Evolutionary conservation across 2,888 invertebrate genomes (phyloP), one percentile per base, ranked within the genome.

Genomic region (Hyposoter dolosus): DNA sequence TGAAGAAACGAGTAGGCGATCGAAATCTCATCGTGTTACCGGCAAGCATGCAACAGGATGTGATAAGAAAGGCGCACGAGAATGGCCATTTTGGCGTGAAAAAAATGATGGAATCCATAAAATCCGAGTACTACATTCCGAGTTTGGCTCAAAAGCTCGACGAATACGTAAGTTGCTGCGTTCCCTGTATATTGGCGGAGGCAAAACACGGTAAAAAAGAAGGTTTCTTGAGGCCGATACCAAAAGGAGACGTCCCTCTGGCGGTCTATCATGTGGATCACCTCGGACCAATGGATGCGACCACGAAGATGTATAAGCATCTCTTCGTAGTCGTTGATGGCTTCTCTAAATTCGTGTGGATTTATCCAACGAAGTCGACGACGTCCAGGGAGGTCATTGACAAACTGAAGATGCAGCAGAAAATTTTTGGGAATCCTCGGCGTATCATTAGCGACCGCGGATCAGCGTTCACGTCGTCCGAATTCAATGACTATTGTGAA

Each of bases 181-280:
- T 91, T 4, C 35, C 83, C 0, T 91, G 92, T 75, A 90, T 92
- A 32, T 79, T 92, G 56, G 85, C 85, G 0, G 89, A 89, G 23
- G 82, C 77, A 9, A 92, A 92, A 83, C 65, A 60, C 12, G 91
- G 92, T 0, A 92, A 91, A 81, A 82, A 87, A 53, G 91, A 91
- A 87, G 90, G 91, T 43, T 87, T 86, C 15, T 71, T 92, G 9
- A 77, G 88, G 71, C 87, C 89, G 0, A 87, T 92, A 4, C 82
- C 87, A 0, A 93, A 93, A 82, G 91, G 90, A 15, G 89, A 88
- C 7, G 23, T 56, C 1, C 93, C 92, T 5, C 80, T 92, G 5
- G 72, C 90, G 23, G 91, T 91, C 0, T 90, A 90, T 56, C 93
- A 93, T 77, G 79, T 91, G 6, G 93, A 93, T 80, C 91, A 92